Conservation (phyloP, 2,888 invertebrate species). For the Pilophorus perplexus region DNA sequence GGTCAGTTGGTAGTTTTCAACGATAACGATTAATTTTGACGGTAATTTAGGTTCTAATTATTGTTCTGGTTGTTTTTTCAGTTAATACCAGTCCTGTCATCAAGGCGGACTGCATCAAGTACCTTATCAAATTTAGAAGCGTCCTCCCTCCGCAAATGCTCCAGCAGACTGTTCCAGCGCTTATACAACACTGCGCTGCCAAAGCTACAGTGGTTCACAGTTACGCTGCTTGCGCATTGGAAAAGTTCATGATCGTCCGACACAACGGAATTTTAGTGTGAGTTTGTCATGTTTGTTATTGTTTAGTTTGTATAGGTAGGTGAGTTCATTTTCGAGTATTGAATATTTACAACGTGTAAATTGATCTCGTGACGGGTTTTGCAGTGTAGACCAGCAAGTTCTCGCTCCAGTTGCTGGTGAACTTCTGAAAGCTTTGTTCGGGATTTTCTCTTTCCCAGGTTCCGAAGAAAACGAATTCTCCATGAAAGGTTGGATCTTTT, state of each 20-base stretch:
- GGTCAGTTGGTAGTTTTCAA: too few species aligned
- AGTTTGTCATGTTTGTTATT: constrained; percentile 52
- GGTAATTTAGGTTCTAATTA: constrained; percentile 3
- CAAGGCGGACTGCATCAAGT: constrained; percentile 95
- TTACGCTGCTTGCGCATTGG: constrained; percentile 89
- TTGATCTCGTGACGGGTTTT: constrained; percentile 9
- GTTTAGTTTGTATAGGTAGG: background rate
- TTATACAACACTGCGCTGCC: constrained; percentile 73
- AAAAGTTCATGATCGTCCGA: constrained; percentile 75
- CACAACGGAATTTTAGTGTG: constrained; percentile 41
- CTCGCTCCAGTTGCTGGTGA: constrained; percentile 66
- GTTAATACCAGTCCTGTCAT: constrained; percentile 86
- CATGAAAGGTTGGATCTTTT: constrained; percentile 72
- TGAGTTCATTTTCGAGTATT: background rate
- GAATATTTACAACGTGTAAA: too few species aligned
- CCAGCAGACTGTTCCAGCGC: constrained; percentile 64
- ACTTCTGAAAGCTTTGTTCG: constrained; percentile 74
- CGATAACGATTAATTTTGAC: too few species aligned
- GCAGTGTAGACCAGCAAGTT: constrained; percentile 54
- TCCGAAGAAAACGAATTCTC: constrained; percentile 94
- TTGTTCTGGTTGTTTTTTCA: constrained; percentile 54
- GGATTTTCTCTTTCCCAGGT: constrained; percentile 66
- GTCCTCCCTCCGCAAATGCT: constrained; percentile 70
- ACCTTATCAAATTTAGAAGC: constrained; percentile 91
- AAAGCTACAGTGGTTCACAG: constrained; percentile 83